Evolutionary conservation across 2,888 invertebrate species (phyloP).

Genomic region (Hyalella azteca): DNA sequence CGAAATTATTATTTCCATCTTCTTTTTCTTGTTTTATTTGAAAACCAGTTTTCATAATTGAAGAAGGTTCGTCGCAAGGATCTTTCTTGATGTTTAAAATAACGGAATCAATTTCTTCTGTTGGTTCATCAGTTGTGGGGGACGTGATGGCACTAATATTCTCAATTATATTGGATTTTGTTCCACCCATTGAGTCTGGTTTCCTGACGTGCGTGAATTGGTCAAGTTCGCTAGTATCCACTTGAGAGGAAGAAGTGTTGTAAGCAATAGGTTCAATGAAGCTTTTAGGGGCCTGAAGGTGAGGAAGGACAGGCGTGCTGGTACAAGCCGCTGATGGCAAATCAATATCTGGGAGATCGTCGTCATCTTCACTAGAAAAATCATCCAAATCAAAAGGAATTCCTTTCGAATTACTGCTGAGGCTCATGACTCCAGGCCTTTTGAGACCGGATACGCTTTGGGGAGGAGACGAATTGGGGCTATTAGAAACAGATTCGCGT

Average conservation of each 20-base stretch:
- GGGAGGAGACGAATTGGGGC: too few species aligned
- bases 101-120: not conserved
- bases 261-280: not conserved
- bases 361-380: not conserved
- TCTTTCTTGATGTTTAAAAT: conserved; percentile 16
- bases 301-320: conserved; percentile 7
- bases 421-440: too few species aligned
- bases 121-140: not conserved
- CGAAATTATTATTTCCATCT: not conserved
- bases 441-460: too few species aligned
- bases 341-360: conserved; percentile 1
- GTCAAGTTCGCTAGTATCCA: too few species aligned
- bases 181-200: too few species aligned
- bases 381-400: not conserved
- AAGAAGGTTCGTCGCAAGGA: not conserved
- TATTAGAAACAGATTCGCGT: too few species aligned
- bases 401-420: too few species aligned
- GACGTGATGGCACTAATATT: too few species aligned
- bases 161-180: too few species aligned
- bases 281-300: not conserved
- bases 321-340: conserved; percentile 9
- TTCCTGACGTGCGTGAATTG: too few species aligned
- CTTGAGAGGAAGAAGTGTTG: not conserved
- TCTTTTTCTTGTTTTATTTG: conserved; percentile 39
- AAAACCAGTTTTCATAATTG: not conserved